These are phyloP conservation scores for Drosophila sproati DNA, from an alignment of 1,140 invertebrate species.

Conservation along the genomic window DNA sequence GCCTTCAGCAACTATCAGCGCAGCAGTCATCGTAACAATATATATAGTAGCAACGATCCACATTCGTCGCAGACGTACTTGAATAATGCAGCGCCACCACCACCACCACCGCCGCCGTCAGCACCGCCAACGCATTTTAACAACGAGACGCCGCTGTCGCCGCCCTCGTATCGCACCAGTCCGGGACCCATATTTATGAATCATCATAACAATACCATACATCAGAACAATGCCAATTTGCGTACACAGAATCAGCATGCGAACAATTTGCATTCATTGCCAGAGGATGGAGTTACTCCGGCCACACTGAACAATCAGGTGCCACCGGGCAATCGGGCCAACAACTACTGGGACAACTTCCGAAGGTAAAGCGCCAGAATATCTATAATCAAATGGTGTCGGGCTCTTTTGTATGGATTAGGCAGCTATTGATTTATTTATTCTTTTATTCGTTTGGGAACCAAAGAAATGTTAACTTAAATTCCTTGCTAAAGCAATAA, in stretches of 20 bases:
- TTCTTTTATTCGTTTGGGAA: conserved; percentile 25
- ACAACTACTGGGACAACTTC: conserved; percentile 97
- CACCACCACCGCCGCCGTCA: conserved; percentile 19
- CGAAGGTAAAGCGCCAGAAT: conserved; percentile 88
- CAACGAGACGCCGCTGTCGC: conserved; percentile 76
- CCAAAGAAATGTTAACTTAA: conserved; percentile 50
- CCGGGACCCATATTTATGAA: conserved; percentile 83
- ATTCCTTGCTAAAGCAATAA: conserved; percentile 41
- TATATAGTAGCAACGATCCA: conserved; percentile 52
- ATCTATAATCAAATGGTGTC: conserved; percentile 30
- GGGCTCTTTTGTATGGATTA: conserved; percentile 29
- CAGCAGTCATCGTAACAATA: conserved; percentile 62
- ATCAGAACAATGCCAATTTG: conserved; percentile 81
- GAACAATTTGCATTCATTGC: conserved; percentile 71
- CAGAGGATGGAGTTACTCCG: conserved; percentile 61
- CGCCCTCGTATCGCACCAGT: conserved; percentile 65
- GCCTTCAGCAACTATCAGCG: conserved; percentile 78
- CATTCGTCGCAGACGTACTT: conserved; percentile 59
- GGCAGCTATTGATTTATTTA: conserved; percentile 19
- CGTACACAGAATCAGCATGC: conserved; percentile 80
- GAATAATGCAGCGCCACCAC: conserved; percentile 63
- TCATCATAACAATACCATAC: conserved; percentile 83
- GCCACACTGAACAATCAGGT: conserved; percentile 93
- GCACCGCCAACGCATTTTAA: conserved; percentile 65
- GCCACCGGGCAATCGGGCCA: conserved; percentile 93